phyloP scores from a whole-genome alignment of 2,797 vertebrate species.

The Myioborus melanocephalus region DNA sequence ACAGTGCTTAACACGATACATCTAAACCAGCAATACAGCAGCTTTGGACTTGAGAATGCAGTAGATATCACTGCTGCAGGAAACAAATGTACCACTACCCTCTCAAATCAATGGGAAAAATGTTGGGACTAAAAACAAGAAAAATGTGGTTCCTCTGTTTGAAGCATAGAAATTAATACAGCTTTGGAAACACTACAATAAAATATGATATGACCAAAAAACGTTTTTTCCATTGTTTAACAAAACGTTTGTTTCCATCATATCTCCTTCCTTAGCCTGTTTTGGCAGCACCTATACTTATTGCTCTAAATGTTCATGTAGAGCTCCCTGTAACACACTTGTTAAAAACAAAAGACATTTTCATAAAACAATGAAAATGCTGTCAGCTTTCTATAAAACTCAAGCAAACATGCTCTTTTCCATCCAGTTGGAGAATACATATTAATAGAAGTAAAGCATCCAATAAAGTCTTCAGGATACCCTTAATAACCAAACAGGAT shows the following conservation, averaged over 20 bases:
- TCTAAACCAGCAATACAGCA: background rate
- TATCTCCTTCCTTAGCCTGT: background rate
- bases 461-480: background rate
- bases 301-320: background rate
- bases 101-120: background rate
- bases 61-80: background rate
- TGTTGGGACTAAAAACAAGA: background rate
- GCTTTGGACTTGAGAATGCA: background rate
- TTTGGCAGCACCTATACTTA: background rate
- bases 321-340: background rate
- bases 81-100: background rate
- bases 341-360: background rate
- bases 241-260: background rate
- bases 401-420: accelerated
- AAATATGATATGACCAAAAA: background rate
- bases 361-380: background rate
- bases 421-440: background rate
- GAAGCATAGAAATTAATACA: background rate
- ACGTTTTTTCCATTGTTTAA: background rate
- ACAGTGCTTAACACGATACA: background rate
- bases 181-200: background rate
- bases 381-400: background rate
- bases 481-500: background rate
- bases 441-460: background rate
- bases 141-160: background rate